Conservation (phyloP, 2,797 vertebrate genomes). For the Gobionotothen gibberifrons region DNA sequence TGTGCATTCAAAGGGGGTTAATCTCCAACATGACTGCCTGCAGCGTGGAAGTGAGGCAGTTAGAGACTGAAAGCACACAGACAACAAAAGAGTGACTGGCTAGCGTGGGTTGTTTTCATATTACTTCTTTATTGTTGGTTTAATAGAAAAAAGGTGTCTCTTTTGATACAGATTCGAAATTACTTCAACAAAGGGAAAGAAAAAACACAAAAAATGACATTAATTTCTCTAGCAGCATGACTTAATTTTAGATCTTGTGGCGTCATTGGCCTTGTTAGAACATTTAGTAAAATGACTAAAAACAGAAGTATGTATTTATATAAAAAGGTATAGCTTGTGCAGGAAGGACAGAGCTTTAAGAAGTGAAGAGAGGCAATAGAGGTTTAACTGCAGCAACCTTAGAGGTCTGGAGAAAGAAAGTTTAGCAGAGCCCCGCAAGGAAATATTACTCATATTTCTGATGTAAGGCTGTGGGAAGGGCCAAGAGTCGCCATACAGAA, state of each 20-base stretch:
- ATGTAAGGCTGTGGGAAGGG: slow-evolving; percentile 48
- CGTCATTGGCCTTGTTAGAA: slow-evolving; percentile 61
- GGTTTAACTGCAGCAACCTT: slow-evolving; percentile 59
- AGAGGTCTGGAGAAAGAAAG: slow-evolving; percentile 40
- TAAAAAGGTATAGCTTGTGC: slow-evolving; percentile 30
- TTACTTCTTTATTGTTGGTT: slow-evolving; percentile 81
- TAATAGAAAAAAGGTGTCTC: slow-evolving; percentile 73
- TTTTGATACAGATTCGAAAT: slow-evolving; percentile 74
- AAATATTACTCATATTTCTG: slow-evolving; percentile 40
- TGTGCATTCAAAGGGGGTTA: slow-evolving; percentile 28
- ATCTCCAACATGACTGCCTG: slow-evolving; percentile 29
- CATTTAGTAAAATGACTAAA: slow-evolving; percentile 42
- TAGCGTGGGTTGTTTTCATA: slow-evolving; percentile 42
- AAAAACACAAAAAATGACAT: slow-evolving; percentile 62
- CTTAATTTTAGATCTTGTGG: slow-evolving; percentile 66
- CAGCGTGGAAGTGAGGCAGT: slow-evolving; percentile 14
- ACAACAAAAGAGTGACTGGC: slow-evolving; percentile 35
- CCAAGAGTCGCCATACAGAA: slow-evolving; percentile 27
- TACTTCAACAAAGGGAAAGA: slow-evolving; percentile 50
- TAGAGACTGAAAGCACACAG: slow-evolving; percentile 14
- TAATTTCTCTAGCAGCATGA: slow-evolving; percentile 77
- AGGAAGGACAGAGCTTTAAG: slow-evolving; percentile 41
- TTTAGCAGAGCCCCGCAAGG: slow-evolving; percentile 34
- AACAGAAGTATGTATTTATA: slow-evolving; percentile 33
- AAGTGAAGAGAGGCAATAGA: slow-evolving; percentile 56